Base-by-base conservation (phyloP, 2,797 vertebrate genomes). In the Myotis daubentonii region DNA sequence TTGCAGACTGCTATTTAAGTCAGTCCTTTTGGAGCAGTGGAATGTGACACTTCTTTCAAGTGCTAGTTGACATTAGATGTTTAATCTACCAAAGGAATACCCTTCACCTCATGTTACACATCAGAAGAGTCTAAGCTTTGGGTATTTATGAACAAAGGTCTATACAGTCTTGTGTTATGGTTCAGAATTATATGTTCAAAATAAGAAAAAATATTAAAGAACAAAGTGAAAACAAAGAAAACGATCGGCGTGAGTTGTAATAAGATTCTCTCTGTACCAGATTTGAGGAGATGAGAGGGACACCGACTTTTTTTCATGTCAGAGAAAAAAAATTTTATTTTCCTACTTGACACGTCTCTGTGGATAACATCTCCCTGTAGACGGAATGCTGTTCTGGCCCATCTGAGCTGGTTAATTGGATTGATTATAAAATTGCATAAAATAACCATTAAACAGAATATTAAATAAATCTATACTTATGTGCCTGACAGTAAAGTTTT, bases 1-100 rank as follows among this genome's bases (percentile, higher is more conserved):
- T 94, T 95, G 80, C 66, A 93, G 25, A 85, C 41, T 93, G 72
- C 41, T 53, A 17, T 82, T 95, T 94, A 87, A 93, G 81, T 96
- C 51, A 82, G 1, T 66, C 17, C 25, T 94, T 84, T 89, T 87
- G 65, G 47, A 75, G n/a, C 5, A n/a, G 33, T 81, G 55, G 78
- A 94, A 94, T 95, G 55, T 91, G 91, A 96, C 51, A 81, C 53
- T 94, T 89, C 95, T 85, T 51, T 96, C 81, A 89, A 92, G 89
- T 78, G 86, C 20, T 87, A 62, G 89, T 91, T 96, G 95, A 96
- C 23, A 60, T 94, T 95, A 93, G 68, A 30, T 89, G 17, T 95
- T 97, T 89, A 93, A 78, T 93, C 23, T 95, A 87, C 15, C 57
- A 87, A 72, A 82, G 89, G 90, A 91, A 72, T 16, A 70, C 41